Base-by-base conservation (phyloP, 2,113 vertebrate genomes). In the Forbesichthys agassizii region DNA sequence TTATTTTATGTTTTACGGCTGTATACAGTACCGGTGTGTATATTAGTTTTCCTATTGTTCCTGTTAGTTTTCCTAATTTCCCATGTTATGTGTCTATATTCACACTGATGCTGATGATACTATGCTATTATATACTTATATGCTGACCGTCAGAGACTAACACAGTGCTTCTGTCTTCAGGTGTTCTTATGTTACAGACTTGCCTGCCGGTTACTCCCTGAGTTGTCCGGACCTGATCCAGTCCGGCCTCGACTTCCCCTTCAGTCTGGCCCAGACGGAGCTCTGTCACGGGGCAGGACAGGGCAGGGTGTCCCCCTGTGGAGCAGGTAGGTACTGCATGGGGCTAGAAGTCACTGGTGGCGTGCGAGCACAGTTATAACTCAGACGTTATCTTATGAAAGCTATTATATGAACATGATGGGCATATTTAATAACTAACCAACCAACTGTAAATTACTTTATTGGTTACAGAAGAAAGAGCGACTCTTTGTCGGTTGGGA, bases 261-360 rank as follows among this genome's bases (percentile, higher is more conserved):
- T 96, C 47, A 94, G 96, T 81, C 95, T 89, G 49, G 73, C 82
- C 20, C 93, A 90, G 59, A 80, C 94, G 0, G 85, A 87, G 69
- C 81, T 79, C 13, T 84, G 9, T 16, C 87, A 84, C 51, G 68
- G 54, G n/a, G 74, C 79, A 0, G 61, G 73, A 33, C 88, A 82
- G 69, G 91, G 90, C 33, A 93, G 94, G 4, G 73, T 96, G 48
- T 93, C 95, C 73, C 93, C 97, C 16, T 96, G 96, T 73, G 92
- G 96, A 0, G 94, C 98, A 90, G 96, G 98, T 98, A 55, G 63
- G 36, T 42, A 42, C 36, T 27, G 20, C 27, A 2, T n/a, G 20
- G 55, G 52, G n/a, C 52, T 53, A 53, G 14, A 53, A 4, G 11
- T 13, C n/a, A 9, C 6, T 16, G 0, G 0, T 11, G 9, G 48